These are phyloP conservation scores for Nomada fabriciana DNA, from an alignment of 2,888 invertebrate species.

Conservation along the genomic window DNA sequence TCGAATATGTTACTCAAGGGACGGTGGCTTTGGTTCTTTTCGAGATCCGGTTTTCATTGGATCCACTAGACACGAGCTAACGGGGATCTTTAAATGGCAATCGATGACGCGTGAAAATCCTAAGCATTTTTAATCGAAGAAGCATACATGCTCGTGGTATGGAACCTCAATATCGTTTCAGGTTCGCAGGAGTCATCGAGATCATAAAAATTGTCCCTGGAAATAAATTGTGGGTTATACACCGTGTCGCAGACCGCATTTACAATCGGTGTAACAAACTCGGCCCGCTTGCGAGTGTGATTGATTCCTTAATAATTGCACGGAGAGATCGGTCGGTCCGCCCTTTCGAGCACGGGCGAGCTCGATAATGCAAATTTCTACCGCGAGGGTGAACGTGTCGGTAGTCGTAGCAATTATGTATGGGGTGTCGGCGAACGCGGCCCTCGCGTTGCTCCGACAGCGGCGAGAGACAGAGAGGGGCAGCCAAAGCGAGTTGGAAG, in stretches of 20 bases:
- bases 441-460: conserved; percentile 32
- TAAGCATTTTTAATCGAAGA: no score
- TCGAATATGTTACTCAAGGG: conserved; percentile 11
- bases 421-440: conserved; percentile 58
- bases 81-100: neutral
- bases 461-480: conserved; percentile 25
- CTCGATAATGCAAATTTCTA: conserved; percentile 76
- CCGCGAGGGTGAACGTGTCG: conserved; percentile 61
- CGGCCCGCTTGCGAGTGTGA: conserved; percentile 56
- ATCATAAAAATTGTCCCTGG: no score
- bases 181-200: no score
- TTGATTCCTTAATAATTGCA: conserved; percentile 75
- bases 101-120: neutral
- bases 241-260: no score
- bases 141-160: no score
- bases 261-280: neutral
- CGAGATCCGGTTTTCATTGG: neutral
- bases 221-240: no score
- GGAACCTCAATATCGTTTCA: no score
- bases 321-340: conserved; percentile 52
- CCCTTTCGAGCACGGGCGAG: conserved; percentile 46
- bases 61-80: neutral
- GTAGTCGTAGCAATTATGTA: conserved; percentile 75
- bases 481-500: neutral
- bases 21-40: neutral